Conservation (phyloP, 2,113 vertebrate genomes). For the Semicossyphus pulcher region DNA sequence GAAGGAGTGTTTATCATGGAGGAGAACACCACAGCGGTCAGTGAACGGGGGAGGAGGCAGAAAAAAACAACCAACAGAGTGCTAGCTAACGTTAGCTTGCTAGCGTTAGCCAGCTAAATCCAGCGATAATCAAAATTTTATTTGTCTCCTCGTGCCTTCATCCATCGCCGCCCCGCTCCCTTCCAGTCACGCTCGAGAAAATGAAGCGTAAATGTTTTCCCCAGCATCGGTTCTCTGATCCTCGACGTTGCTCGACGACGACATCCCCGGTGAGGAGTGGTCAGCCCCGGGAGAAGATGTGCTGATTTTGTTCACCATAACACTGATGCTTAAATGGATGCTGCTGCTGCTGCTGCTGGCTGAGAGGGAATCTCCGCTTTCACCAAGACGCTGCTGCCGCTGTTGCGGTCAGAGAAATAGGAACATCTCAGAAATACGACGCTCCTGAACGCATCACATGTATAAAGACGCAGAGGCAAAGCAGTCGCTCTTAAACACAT, state of each 20-base stretch:
- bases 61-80: constrained; percentile 9
- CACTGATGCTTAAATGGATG: constrained; percentile 68
- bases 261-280: constrained; percentile 47
- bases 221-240: neutral
- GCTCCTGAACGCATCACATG: constrained; percentile 50
- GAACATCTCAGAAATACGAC: constrained; percentile 6
- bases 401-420: neutral
- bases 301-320: constrained; percentile 2
- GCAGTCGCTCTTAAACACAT: constrained; percentile 1
- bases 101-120: constrained; percentile 60
- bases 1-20: constrained; percentile 3
- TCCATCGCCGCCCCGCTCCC: constrained; percentile 47
- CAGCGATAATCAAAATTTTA: constrained; percentile 38
- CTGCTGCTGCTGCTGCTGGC: constrained; percentile 40
- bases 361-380: constrained; percentile 41
- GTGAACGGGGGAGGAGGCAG: neutral
- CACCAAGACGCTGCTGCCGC: constrained; percentile 22
- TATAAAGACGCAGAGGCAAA: neutral
- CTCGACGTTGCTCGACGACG: constrained; percentile 21
- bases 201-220: neutral
- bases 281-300: constrained; percentile 39
- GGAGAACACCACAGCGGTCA: neutral
- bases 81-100: constrained; percentile 60
- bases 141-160: constrained; percentile 60
- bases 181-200: constrained; percentile 39